Evolutionary conservation across 2,113 vertebrate species (phyloP).

Genomic region (Melozone crissalis): DNA sequence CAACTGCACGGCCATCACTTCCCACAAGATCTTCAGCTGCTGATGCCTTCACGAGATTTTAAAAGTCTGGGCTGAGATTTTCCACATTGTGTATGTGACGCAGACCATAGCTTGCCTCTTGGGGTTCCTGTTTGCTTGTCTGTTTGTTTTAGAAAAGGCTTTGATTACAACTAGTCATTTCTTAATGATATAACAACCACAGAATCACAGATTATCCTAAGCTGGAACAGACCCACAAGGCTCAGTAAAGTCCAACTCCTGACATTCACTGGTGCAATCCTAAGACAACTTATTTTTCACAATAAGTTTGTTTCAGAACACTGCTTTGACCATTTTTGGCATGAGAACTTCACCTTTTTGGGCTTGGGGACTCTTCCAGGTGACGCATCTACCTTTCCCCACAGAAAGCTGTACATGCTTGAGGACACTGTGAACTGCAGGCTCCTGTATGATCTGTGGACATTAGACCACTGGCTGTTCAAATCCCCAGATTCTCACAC

Average conservation of each 20-base stretch:
- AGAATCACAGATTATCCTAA: background rate
- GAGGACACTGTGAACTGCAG: background rate
- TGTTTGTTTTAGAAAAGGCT: background rate
- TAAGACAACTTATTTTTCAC: background rate
- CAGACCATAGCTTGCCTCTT: background rate
- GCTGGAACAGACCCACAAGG: background rate
- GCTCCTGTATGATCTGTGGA: background rate
- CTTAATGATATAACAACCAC: background rate
- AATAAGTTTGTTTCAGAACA: background rate
- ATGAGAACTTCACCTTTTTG: background rate
- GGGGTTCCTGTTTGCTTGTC: background rate
- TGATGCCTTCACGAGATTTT: background rate
- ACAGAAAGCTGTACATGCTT: accelerated
- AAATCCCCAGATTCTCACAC: background rate
- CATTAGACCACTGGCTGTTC: background rate
- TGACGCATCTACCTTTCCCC: background rate
- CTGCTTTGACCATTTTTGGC: background rate
- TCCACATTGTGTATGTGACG: background rate
- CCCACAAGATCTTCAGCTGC: background rate
- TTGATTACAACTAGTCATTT: background rate
- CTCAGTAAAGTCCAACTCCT: background rate
- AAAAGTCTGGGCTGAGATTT: background rate
- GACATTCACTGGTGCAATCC: background rate
- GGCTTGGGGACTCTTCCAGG: accelerated
- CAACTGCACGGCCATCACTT: background rate